phyloP scores from a whole-genome alignment of 2,113 vertebrate species.

The Gopherus evgoodei region DNA sequence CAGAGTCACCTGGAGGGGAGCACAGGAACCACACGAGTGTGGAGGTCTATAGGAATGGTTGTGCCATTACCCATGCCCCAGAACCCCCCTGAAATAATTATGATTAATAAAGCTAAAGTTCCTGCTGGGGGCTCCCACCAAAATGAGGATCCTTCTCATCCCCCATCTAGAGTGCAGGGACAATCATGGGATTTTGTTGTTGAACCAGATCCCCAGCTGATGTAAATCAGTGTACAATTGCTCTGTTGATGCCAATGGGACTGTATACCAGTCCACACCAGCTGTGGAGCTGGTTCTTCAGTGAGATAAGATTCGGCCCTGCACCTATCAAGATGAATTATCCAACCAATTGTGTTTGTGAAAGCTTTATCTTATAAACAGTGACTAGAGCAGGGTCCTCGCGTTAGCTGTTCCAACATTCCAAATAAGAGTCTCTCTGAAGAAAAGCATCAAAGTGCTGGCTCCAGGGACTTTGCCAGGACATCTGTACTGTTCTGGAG shows the following conservation, averaged over 20 bases:
- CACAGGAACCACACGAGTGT: neutral
- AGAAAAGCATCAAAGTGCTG: constrained; percentile 11
- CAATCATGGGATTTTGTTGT: neutral
- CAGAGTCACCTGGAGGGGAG: neutral
- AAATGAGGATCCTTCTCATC: neutral
- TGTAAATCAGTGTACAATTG: neutral
- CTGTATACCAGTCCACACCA: neutral
- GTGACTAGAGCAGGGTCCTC: neutral
- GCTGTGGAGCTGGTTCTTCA: neutral
- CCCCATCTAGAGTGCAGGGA: neutral
- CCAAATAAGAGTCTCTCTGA: constrained; percentile 14
- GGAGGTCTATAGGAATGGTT: neutral
- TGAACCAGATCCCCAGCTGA: neutral
- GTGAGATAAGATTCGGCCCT: neutral
- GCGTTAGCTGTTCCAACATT: neutral
- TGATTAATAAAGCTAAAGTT: neutral
- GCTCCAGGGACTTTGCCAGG: constrained; percentile 20
- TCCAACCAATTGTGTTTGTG: neutral
- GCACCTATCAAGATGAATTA: rapidly evolving
- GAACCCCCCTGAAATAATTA: neutral
- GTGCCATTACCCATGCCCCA: neutral
- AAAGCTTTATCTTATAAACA: neutral
- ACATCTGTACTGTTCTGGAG: constrained; percentile 22
- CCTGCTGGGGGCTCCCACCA: neutral
- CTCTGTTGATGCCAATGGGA: neutral